Conservation (phyloP, 2,888 invertebrate species). For the Drosophila prostipennis region DNA sequence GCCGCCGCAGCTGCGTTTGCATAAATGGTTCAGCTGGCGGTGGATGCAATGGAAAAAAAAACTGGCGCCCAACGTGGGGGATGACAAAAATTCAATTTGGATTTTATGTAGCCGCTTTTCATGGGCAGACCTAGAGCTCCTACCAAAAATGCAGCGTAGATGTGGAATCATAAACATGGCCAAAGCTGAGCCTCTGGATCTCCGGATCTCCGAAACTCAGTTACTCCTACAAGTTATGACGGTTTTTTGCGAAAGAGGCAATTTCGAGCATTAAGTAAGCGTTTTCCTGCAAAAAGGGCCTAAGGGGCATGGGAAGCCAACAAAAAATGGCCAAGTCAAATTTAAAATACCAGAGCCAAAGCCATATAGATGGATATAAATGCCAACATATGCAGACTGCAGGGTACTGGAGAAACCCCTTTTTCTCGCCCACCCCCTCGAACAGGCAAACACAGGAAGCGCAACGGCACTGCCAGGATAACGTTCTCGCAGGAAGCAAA, state of each 20-base stretch:
- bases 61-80: slow-evolving; percentile 16
- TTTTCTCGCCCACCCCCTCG: background rate
- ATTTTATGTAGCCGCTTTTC: slow-evolving; percentile 56
- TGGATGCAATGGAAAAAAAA: slow-evolving; percentile 19
- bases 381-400: slow-evolving; percentile 57
- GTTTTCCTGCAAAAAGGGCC: slow-evolving; percentile 37
- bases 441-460: slow-evolving; percentile 53
- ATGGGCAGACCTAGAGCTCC: slow-evolving; percentile 2
- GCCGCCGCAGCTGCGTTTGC: slow-evolving; percentile 72
- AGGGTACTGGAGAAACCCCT: slow-evolving; percentile 14
- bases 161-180: slow-evolving; percentile 61
- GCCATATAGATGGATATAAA: slow-evolving; percentile 48
- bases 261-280: slow-evolving; percentile 53
- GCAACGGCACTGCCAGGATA: slow-evolving; percentile 53
- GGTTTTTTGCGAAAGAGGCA: slow-evolving; percentile 50
- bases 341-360: slow-evolving; percentile 47
- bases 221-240: slow-evolving; percentile 68
- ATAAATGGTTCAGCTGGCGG: slow-evolving; percentile 62
- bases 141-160: slow-evolving; percentile 23
- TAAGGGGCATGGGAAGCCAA: slow-evolving; percentile 15
- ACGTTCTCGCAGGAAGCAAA: slow-evolving; percentile 72
- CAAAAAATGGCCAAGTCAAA: slow-evolving; percentile 37
- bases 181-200: slow-evolving; percentile 43
- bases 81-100: slow-evolving; percentile 75
- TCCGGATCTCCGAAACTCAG: slow-evolving; percentile 14